Conservation (phyloP, 1,140 invertebrate species). For the Andrena cerasifolii region DNA sequence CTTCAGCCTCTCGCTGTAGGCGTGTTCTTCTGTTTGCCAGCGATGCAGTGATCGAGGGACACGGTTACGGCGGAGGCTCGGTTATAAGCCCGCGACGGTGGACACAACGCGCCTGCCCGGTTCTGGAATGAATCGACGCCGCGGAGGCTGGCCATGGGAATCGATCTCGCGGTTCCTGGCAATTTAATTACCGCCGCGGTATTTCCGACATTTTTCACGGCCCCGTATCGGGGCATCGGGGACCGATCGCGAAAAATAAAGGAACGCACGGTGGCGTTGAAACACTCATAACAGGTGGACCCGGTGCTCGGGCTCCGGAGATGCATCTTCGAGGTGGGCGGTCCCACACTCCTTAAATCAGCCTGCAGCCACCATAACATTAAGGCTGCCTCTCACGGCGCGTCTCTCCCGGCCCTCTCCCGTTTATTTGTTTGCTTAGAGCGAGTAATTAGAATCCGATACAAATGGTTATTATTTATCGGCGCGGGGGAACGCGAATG, state of each 20-base stretch:
- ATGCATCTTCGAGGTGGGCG: conserved; percentile 79
- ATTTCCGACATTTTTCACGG: conserved; percentile 33
- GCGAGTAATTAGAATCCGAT: conserved; percentile 82
- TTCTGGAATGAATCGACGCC: background rate
- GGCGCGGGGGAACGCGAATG: conserved; percentile 36
- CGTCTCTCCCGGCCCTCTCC: conserved; percentile 49
- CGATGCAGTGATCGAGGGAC: too few relatives aligned
- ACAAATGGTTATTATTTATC: conserved; percentile 82
- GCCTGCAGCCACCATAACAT: conserved; percentile 75
- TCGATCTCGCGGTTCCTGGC: background rate
- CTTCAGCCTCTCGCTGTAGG: conserved; percentile 34
- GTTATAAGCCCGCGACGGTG: too few relatives aligned
- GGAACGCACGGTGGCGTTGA: conserved; percentile 70
- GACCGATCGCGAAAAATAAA: background rate
- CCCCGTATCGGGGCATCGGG: conserved; percentile 15
- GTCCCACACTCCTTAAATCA: conserved; percentile 82
- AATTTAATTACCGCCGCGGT: conserved; percentile 43
- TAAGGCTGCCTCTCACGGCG: conserved; percentile 67
- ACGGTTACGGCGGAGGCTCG: too few relatives aligned
- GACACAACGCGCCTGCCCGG: too few relatives aligned
- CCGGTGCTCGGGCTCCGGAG: conserved; percentile 69
- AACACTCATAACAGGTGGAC: conserved; percentile 75
- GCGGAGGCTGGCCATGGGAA: background rate
- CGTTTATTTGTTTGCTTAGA: conserved; percentile 82
- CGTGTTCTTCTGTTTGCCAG: too few relatives aligned